Conservation (phyloP, 2,888 invertebrate species). For the Himalopsyche kuldschensis region DNA sequence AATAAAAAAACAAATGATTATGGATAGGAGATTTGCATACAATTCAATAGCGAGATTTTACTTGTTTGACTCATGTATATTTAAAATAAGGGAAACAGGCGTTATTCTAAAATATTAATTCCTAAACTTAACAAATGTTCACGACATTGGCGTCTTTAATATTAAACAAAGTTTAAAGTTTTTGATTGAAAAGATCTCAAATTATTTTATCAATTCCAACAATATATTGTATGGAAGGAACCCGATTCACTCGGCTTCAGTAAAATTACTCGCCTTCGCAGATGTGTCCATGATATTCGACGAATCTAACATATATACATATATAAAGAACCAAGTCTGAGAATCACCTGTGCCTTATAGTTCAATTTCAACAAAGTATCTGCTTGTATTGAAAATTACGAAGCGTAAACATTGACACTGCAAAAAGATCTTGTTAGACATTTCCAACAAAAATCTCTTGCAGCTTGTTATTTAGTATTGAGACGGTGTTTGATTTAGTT, state of each 20-base stretch:
- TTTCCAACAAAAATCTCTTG: neutral
- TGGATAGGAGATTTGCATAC: no score
- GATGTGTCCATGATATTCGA: neutral
- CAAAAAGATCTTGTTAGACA: neutral
- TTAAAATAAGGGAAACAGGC: no score
- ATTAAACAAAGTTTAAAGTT: no score
- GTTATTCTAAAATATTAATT: no score
- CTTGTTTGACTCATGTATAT: no score
- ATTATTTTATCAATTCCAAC: neutral
- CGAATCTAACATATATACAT: neutral
- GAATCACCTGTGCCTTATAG: neutral
- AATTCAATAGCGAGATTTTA: no score
- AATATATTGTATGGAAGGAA: neutral
- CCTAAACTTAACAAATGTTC: no score
- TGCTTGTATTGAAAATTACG: neutral
- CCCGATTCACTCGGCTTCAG: neutral
- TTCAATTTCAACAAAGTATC: neutral
- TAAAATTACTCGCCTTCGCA: neutral
- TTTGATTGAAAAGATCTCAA: no score
- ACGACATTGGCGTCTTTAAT: no score
- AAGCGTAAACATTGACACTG: neutral
- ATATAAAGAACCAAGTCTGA: neutral
- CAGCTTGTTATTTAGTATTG: no score
- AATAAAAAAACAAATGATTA: no score
- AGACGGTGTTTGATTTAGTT: no score